phyloP scores from a whole-genome alignment of 2,113 vertebrate species.

The Mus pahari region DNA sequence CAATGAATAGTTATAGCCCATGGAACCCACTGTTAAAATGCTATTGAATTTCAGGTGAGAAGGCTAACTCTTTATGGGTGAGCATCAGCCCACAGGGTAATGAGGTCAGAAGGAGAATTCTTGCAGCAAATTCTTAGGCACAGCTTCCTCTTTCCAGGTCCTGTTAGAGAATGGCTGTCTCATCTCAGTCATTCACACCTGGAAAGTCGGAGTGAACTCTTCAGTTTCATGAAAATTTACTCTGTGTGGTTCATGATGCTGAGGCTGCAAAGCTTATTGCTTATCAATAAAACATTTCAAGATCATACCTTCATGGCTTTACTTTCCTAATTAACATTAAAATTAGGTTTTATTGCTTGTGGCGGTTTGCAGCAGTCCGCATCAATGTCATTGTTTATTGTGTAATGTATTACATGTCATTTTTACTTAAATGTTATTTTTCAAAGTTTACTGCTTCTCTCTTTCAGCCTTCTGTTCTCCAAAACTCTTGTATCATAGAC shows the following conservation, averaged over 20 bases:
- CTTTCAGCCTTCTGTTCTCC: not conserved
- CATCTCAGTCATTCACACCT: fast-evolving
- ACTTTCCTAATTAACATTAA: not conserved
- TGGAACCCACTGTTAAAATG: not conserved
- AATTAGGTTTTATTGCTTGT: not conserved
- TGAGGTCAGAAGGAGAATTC: not conserved
- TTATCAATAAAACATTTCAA: not conserved
- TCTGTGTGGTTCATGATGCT: not conserved
- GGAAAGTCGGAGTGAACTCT: not conserved
- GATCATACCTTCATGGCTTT: not conserved
- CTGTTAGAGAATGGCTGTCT: not conserved
- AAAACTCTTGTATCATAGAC: not conserved
- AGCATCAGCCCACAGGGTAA: not conserved
- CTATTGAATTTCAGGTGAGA: not conserved
- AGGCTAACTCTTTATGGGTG: not conserved
- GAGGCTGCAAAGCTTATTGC: not conserved
- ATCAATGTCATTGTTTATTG: not conserved
- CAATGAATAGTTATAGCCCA: fast-evolving
- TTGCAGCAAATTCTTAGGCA: not conserved
- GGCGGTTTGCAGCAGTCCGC: not conserved
- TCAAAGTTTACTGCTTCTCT: not conserved
- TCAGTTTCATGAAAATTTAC: not conserved
- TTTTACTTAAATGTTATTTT: not conserved
- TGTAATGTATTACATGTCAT: not conserved
- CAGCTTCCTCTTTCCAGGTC: not conserved